Conservation (phyloP, 2,113 vertebrate genomes). For the Fregetta grallaria region DNA sequence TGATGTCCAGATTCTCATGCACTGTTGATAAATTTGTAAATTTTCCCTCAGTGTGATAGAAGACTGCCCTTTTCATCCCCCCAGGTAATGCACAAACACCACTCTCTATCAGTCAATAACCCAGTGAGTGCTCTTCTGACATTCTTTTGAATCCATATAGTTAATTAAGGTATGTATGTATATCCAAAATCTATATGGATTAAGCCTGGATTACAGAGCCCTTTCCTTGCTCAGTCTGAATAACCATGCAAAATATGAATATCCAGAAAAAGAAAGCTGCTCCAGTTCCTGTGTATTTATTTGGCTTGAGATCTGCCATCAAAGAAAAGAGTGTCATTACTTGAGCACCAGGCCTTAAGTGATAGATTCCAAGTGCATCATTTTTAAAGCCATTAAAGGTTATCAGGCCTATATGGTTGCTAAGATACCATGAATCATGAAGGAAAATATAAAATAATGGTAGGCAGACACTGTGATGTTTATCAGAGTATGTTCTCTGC, state of each 20-base stretch:
- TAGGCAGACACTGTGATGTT: constrained; percentile 59
- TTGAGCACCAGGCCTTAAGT: constrained; percentile 53
- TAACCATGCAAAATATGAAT: constrained; percentile 30
- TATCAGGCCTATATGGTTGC: constrained; percentile 71
- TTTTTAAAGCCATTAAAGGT: constrained; percentile 71
- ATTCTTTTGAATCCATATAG: constrained; percentile 46
- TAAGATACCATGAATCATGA: constrained; percentile 73
- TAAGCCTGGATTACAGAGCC: constrained; percentile 36
- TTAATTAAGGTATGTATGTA: constrained; percentile 52
- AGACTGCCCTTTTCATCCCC: background rate
- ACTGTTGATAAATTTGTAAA: background rate
- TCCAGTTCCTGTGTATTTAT: constrained; percentile 37
- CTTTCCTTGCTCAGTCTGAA: background rate
- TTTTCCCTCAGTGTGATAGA: background rate
- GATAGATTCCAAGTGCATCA: constrained; percentile 66
- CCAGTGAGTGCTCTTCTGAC: background rate
- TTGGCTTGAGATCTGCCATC: constrained; percentile 43
- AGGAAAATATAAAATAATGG: constrained; percentile 69
- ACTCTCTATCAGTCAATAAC: background rate
- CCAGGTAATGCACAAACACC: background rate
- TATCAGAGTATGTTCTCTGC: constrained; percentile 40
- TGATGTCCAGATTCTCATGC: background rate
- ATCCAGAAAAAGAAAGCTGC: constrained; percentile 40
- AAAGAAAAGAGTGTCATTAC: constrained; percentile 60
- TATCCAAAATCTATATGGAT: constrained; percentile 59